These are phyloP conservation scores for Chelidonichthys spinosus DNA, from an alignment of 2,797 vertebrate species.

Conservation along the genomic window DNA sequence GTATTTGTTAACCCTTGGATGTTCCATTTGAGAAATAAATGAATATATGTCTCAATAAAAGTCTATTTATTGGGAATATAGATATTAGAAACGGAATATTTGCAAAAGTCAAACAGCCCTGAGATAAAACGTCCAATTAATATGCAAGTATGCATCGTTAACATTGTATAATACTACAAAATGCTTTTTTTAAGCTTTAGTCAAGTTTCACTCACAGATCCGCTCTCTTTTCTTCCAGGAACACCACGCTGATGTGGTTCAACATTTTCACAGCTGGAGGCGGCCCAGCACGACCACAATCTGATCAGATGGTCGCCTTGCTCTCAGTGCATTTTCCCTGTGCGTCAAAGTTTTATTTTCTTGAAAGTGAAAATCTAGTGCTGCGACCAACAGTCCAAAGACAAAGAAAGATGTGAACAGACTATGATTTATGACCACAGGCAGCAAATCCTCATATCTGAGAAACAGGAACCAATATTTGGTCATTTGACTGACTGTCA, in stretches of 20 bases:
- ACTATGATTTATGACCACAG: background rate
- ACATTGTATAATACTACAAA: background rate
- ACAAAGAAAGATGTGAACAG: too few species aligned
- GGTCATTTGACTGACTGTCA: background rate
- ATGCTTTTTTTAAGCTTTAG: background rate
- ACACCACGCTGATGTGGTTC: background rate
- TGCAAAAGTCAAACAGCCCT: background rate
- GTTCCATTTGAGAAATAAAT: background rate
- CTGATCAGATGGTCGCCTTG: background rate
- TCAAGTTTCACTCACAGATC: background rate
- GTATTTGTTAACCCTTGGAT: conserved; percentile 4
- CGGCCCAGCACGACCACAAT: background rate
- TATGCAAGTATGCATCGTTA: background rate
- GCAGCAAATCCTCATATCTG: background rate
- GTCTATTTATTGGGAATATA: background rate
- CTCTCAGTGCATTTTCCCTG: background rate
- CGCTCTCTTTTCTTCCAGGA: background rate
- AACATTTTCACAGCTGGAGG: background rate
- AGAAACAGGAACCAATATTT: background rate
- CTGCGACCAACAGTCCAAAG: background rate
- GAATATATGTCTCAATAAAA: background rate
- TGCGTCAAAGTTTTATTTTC: background rate
- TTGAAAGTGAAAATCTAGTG: background rate
- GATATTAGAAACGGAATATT: background rate
- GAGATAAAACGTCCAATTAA: background rate